These are phyloP conservation scores for Crotalus helleri DNA, from an alignment of 2,113 vertebrate species.

Conservation along the genomic window DNA sequence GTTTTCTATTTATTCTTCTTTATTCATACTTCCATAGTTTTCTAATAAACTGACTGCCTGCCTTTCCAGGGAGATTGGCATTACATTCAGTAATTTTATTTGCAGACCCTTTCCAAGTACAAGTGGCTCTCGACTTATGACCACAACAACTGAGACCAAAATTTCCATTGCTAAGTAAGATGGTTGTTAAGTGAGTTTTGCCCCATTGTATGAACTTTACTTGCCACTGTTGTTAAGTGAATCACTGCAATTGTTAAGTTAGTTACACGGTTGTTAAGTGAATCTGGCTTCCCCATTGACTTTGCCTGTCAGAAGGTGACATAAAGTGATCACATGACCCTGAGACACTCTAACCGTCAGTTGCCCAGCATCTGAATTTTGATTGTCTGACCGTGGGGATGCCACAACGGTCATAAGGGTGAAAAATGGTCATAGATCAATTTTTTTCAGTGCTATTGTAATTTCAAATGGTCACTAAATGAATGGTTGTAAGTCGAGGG, in stretches of 20 bases:
- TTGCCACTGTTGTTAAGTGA: not conserved
- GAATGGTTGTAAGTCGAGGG: not conserved
- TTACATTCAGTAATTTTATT: not conserved
- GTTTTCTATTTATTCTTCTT: not conserved
- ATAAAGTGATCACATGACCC: not conserved
- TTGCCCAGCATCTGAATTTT: not conserved
- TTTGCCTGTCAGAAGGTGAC: not conserved
- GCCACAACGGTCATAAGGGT: not conserved
- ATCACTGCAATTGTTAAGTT: not conserved
- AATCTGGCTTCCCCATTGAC: not conserved
- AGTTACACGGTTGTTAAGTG: not conserved
- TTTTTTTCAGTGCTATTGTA: not conserved
- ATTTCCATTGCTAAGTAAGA: not conserved
- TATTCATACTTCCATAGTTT: not conserved
- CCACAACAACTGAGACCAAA: no score
- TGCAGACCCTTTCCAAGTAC: not conserved
- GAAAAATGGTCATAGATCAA: not conserved
- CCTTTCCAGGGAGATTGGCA: not conserved
- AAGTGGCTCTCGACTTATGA: not conserved
- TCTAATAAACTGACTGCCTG: not conserved
- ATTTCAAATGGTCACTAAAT: not conserved
- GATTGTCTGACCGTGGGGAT: not conserved
- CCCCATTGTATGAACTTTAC: not conserved
- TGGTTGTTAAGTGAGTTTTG: not conserved
- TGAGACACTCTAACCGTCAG: not conserved